Percentiles rank a stretch among this genome's conserved stretches.
Conservation (phyloP, 64 coral and sea anemone species). For the Platygyra sinensis region DNA sequence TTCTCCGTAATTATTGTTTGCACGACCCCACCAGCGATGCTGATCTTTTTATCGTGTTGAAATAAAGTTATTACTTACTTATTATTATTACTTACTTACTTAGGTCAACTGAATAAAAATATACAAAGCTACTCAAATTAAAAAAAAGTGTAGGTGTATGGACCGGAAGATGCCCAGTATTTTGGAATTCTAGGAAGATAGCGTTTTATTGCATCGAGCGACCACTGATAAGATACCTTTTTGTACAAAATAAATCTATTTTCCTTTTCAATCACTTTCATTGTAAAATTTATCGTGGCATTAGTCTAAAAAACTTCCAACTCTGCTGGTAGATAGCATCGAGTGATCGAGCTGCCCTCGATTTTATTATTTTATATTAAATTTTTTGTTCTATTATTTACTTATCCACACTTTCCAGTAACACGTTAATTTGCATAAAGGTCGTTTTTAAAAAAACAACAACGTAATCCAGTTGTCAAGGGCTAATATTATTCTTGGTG, state of each 20-base stretch:
- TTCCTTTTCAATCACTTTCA: too few relatives aligned
- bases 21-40: too few relatives aligned
- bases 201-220: background rate
- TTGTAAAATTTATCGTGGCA: too few relatives aligned
- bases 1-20: too few relatives aligned
- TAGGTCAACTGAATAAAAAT: background rate
- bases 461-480: background rate
- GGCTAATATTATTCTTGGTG: too few relatives aligned
- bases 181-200: background rate
- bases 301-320: too few relatives aligned
- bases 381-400: background rate
- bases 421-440: background rate
- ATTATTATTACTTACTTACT: too few relatives aligned
- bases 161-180: background rate
- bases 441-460: too few relatives aligned
- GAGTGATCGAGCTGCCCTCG: background rate
- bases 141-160: background rate
- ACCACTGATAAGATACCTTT: too few relatives aligned
- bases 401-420: background rate
- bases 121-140: background rate
- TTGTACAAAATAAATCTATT: too few relatives aligned
- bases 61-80: too few relatives aligned
- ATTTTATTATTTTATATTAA: background rate
- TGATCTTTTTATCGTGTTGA: too few relatives aligned
- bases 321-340: background rate